Percentiles rank a stretch among this genome's conserved stretches.
These are phyloP conservation scores for Sciurus carolinensis DNA, from an alignment of 2,797 vertebrate genomes.

Conservation along the genomic window DNA sequence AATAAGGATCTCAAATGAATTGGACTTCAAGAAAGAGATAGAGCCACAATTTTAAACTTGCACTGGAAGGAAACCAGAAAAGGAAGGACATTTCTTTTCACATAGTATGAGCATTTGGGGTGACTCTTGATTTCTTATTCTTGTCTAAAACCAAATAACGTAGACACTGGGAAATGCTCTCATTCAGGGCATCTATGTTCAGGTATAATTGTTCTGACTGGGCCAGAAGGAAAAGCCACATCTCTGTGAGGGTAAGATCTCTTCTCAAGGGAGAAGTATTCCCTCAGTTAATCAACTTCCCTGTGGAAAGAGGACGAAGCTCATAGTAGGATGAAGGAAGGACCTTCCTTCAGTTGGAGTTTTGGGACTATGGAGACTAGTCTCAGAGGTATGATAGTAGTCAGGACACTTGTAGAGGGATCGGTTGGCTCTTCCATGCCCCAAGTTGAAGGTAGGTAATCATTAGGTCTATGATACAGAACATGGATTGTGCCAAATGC, in stretches of 20 bases:
- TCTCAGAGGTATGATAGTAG: not conserved
- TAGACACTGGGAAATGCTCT: not conserved
- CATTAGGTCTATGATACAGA: not conserved
- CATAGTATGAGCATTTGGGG: not conserved
- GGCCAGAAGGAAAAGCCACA: not conserved
- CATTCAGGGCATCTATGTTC: not conserved
- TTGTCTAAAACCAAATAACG: not conserved
- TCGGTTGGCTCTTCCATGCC: not conserved
- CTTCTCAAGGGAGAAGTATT: not conserved
- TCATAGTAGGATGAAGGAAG: not conserved
- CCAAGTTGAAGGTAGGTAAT: not conserved
- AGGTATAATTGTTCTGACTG: not conserved
- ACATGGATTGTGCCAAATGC: not conserved
- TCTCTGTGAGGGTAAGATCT: not conserved
- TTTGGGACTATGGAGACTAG: not conserved
- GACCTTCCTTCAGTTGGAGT: not conserved
- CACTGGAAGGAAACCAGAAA: not conserved
- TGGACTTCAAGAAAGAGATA: constrained; percentile 58
- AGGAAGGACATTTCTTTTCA: not conserved
- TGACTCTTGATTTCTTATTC: not conserved
- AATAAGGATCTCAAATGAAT: constrained; percentile 41
- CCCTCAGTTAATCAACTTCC: not conserved
- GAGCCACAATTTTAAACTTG: constrained; percentile 49
- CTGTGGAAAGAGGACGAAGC: not conserved
- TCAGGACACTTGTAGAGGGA: not conserved